Base-by-base conservation (phyloP, 2,113 vertebrate genomes). In the Chaetorhynchus papuensis region DNA sequence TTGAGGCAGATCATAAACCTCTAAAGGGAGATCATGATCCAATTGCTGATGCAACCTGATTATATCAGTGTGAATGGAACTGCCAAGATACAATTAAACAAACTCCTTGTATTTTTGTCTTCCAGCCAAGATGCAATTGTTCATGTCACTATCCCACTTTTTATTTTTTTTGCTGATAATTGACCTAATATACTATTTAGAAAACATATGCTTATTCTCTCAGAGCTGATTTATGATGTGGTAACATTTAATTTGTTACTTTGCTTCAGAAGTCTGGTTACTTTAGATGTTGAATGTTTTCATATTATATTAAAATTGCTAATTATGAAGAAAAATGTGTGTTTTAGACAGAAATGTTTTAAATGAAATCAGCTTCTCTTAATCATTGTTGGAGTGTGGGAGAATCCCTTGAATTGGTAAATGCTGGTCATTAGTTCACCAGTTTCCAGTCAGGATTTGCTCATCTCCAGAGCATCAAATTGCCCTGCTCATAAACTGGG, bases 51-150 rank as follows among this genome's bases (percentile, higher is more conserved):
- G 87, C 30, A 83, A 90, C 44, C 35, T 84, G 76, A 68, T 69
- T 83, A 72, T 79, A 95, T 71, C 35, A 33, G 59, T 91, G 54
- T 79, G 91, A 94, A 91, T 87, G 54, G 78, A 95, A 64, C 72
- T 88, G 71, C 44, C 89, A 90, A 95, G 90, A 89, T 28, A 70
- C 42, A 78, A 47, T 66, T 96, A 82, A 93, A 88, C 42, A 74
- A 92, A 63, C 15, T 13, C n/a, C 35, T 77, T 75, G 39, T 90
- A 50, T 91, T 87, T 39, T 87, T 74, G 35, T 86, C 76, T 94
- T 75, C 71, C 22, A 89, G 83, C 68, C 56, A 81, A 63, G 44
- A 52, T n/a, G 41, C 17, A 45, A 71, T 78, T 90, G 76, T 75
- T 92, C 42, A 19, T 59, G 59, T 93, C 7, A 4, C 72, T 86